Percentiles rank a stretch among this genome's conserved stretches.
These are phyloP conservation scores for Alviniconcha strummeri DNA, from an alignment of 2,888 invertebrate genomes.

Conservation along the genomic window DNA sequence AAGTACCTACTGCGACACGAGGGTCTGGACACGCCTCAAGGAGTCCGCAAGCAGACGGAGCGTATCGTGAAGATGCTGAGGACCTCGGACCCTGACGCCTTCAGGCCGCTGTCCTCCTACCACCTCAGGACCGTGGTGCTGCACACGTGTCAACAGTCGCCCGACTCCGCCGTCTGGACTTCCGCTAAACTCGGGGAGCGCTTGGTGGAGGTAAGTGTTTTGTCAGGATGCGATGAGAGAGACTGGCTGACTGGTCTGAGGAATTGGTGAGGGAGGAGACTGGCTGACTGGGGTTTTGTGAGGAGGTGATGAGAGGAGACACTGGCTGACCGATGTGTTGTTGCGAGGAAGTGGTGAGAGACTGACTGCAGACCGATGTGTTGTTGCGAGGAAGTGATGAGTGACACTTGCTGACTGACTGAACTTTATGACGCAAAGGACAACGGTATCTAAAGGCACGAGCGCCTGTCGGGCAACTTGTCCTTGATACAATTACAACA, in stretches of 20 bases:
- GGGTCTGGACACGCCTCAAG: not conserved
- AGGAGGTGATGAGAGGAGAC: not conserved
- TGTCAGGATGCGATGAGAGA: not conserved
- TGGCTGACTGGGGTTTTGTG: not conserved
- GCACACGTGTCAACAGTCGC: constrained; percentile 35
- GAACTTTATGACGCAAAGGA: too few species aligned
- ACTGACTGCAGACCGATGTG: too few species aligned
- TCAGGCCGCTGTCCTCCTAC: constrained; percentile 37
- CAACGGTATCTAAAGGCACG: too few species aligned
- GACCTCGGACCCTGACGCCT: constrained; percentile 40
- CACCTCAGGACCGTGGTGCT: constrained; percentile 40
- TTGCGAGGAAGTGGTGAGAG: not conserved
- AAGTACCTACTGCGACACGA: constrained; percentile 35
- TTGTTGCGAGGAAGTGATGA: too few species aligned
- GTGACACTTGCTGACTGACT: too few species aligned
- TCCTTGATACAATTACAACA: too few species aligned
- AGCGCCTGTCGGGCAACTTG: too few species aligned
- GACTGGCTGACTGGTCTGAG: not conserved
- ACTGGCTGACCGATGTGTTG: not conserved
- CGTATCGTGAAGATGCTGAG: constrained; percentile 39
- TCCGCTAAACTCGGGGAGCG: constrained; percentile 35
- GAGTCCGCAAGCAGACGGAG: constrained; percentile 35
- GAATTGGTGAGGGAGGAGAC: not conserved
- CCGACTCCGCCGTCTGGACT: constrained; percentile 31
- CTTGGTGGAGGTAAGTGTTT: constrained; percentile 30